Evolutionary conservation across 2,888 invertebrate genomes (phyloP).

Genomic region (Phaedon cochleariae): DNA sequence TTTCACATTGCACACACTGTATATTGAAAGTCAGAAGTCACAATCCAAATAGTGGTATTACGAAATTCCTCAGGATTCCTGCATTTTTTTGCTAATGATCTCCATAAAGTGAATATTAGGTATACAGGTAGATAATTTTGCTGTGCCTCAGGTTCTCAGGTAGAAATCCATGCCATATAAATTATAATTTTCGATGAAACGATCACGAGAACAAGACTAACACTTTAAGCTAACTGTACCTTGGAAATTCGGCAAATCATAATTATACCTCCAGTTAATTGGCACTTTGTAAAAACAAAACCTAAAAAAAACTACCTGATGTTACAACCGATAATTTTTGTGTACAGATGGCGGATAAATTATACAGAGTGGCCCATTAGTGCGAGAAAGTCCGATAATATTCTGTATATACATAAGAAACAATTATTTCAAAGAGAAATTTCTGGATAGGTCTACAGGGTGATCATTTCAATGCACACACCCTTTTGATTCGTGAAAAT

Average conservation of each 20-base stretch:
- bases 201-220: not conserved
- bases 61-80: not conserved
- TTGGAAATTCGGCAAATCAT: constrained; percentile 20
- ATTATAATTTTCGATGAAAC: not conserved
- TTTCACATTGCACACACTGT: too few species aligned
- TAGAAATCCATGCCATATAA: not conserved
- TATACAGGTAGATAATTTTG: not conserved
- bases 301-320: constrained; percentile 24
- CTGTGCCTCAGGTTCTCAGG: not conserved
- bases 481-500: too few species aligned
- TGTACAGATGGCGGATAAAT: constrained; percentile 8
- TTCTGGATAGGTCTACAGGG: too few species aligned
- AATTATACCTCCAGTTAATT: constrained; percentile 24
- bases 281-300: constrained; percentile 19
- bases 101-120: not conserved
- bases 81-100: not conserved
- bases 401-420: too few species aligned
- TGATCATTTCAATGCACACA: too few species aligned
- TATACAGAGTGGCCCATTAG: constrained; percentile 3
- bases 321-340: constrained; percentile 22
- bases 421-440: too few species aligned
- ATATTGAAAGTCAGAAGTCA: too few species aligned
- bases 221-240: constrained; percentile 12
- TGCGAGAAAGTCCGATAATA: too few species aligned
- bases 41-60: too few species aligned